These are phyloP conservation scores for Heliconius ismenius DNA, from an alignment of 2,888 invertebrate species.

Conservation along the genomic window DNA sequence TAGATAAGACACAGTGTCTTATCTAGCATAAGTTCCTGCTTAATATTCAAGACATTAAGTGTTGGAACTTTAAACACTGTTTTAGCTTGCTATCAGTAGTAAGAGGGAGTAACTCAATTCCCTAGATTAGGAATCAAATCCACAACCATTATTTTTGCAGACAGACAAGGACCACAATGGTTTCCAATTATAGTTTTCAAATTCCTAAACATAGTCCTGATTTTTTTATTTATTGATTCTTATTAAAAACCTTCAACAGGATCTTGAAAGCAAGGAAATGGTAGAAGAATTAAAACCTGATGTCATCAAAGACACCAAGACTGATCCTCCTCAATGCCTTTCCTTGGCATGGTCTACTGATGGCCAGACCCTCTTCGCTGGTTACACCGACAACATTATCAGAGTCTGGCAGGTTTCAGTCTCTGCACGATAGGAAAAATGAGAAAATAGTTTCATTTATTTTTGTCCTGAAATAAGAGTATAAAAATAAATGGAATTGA, in stretches of 20 bases:
- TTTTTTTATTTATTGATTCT: not conserved
- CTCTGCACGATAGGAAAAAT: constrained; percentile 84
- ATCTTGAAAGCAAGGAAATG: constrained; percentile 99
- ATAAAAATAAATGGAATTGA: constrained; percentile 81
- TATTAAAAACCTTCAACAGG: constrained; percentile 74
- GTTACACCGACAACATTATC: constrained; percentile 98
- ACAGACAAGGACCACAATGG: too few relatives aligned
- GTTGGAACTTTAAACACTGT: too few relatives aligned
- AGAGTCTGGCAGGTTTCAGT: constrained; percentile 99
- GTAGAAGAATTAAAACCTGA: constrained; percentile 99
- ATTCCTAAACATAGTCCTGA: too few relatives aligned
- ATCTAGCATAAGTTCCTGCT: too few relatives aligned
- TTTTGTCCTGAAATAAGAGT: constrained; percentile 67
- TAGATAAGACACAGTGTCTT: not conserved
- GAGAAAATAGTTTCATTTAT: constrained; percentile 74
- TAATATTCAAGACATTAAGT: too few relatives aligned
- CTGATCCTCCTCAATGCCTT: constrained; percentile 96
- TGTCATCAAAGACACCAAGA: constrained; percentile 90
- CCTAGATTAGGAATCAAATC: too few relatives aligned
- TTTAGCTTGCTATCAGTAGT: too few relatives aligned
- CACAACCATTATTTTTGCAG: too few relatives aligned
- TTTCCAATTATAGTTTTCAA: too few relatives aligned
- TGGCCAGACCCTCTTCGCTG: constrained; percentile 99
- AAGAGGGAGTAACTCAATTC: too few relatives aligned
- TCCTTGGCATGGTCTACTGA: constrained; percentile 99